These are phyloP conservation scores for Pollenia griseotomentosa DNA, from an alignment of 2,888 invertebrate species.

Conservation along the genomic window DNA sequence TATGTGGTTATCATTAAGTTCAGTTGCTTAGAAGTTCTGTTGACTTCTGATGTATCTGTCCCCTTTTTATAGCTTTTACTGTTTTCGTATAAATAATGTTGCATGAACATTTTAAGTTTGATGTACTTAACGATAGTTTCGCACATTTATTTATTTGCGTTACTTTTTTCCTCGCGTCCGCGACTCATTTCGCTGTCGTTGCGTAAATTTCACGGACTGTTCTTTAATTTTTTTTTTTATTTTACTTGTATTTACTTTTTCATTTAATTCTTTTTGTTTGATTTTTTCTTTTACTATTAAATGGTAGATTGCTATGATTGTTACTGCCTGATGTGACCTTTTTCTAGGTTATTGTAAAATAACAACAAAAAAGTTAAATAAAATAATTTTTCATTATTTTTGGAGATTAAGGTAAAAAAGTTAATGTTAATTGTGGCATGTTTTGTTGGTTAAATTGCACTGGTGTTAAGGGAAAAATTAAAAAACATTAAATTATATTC, in stretches of 20 bases:
- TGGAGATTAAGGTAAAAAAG: too few species aligned
- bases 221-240: constrained; percentile 9
- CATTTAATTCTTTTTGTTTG: not conserved
- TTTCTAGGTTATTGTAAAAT: constrained; percentile 61
- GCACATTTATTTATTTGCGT: constrained; percentile 2
- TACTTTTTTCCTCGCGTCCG: too few species aligned
- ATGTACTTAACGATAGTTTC: not conserved
- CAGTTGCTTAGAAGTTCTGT: too few species aligned
- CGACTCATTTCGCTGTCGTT: not conserved
- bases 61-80: not conserved
- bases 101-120: constrained; percentile 21
- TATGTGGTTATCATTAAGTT: too few species aligned
- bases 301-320: not conserved
- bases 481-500: too few species aligned
- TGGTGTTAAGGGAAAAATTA: too few species aligned
- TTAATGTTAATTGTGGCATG: too few species aligned
- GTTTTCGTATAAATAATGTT: not conserved
- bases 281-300: not conserved
- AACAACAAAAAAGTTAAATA: not conserved
- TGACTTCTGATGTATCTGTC: not conserved
- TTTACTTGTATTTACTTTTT: not conserved
- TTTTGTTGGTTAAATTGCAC: too few species aligned
- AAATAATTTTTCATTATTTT: too few species aligned
- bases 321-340: constrained; percentile 46
- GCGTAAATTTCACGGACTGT: constrained; percentile 17